phyloP scores from a whole-genome alignment of 2,797 vertebrate genomes.

The Tapirus indicus region DNA sequence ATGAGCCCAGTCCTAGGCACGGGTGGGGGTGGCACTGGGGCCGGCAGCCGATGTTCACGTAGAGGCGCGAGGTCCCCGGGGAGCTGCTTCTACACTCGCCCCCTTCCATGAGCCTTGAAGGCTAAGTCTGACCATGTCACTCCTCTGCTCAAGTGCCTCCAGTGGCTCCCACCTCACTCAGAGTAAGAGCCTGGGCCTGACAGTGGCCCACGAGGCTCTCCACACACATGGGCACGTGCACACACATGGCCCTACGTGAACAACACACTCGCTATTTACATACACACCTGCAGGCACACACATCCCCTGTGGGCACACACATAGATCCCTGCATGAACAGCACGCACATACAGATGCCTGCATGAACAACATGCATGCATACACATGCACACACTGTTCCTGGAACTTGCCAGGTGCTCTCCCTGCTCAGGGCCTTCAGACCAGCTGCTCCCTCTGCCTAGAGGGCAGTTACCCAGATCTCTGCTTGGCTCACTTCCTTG shows the following conservation, averaged over 20 bases:
- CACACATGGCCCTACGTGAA: rapidly evolving
- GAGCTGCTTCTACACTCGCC: background rate
- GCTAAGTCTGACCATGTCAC: background rate
- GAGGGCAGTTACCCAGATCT: background rate
- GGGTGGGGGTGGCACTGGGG: rapidly evolving
- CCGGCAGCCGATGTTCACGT: background rate
- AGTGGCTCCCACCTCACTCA: background rate
- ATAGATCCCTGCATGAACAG: background rate
- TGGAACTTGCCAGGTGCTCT: background rate
- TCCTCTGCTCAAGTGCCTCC: background rate
- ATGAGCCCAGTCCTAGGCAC: background rate
- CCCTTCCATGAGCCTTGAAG: background rate
- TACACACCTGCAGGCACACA: background rate
- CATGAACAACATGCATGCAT: rapidly evolving
- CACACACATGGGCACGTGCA: rapidly evolving
- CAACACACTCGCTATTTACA: background rate
- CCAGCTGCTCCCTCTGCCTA: background rate
- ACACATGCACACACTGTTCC: no score
- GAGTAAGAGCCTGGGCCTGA: background rate
- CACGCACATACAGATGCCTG: background rate
- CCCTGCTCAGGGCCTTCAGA: background rate
- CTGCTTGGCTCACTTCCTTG: background rate
- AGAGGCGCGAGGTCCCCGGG: background rate
- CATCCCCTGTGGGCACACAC: no score
- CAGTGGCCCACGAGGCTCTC: background rate